These are phyloP conservation scores for Drosophila neotestacea DNA, from an alignment of 2,888 invertebrate genomes.

Conservation along the genomic window DNA sequence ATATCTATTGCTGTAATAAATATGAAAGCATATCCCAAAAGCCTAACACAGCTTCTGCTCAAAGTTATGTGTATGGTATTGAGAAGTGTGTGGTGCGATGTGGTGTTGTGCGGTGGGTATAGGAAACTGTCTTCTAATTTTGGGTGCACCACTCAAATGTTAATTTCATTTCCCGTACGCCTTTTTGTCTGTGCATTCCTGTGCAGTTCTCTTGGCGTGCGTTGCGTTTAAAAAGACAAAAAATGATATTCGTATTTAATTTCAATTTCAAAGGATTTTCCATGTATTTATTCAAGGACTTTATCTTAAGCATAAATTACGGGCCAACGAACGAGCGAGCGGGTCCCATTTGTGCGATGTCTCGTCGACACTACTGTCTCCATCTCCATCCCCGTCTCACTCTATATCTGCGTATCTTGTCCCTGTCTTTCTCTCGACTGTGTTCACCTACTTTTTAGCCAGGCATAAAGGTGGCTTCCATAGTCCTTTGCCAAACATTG, in stretches of 20 bases:
- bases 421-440: slow-evolving; percentile 12
- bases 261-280: slow-evolving; percentile 81
- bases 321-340: slow-evolving; percentile 70
- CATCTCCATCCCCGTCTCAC: background rate
- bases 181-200: slow-evolving; percentile 74
- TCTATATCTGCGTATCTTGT: background rate
- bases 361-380: slow-evolving; percentile 30
- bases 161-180: slow-evolving; percentile 76
- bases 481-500: slow-evolving; percentile 71
- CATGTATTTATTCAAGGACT: slow-evolving; percentile 82
- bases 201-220: slow-evolving; percentile 32
- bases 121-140: slow-evolving; percentile 68
- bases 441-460: slow-evolving; percentile 77
- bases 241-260: slow-evolving; percentile 81
- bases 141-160: slow-evolving; percentile 76
- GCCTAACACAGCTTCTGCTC: slow-evolving; percentile 16
- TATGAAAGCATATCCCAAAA: slow-evolving; percentile 41
- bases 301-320: slow-evolving; percentile 81
- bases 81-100: slow-evolving; percentile 4
- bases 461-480: slow-evolving; percentile 59
- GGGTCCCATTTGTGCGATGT: slow-evolving; percentile 61
- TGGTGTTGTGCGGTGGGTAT: background rate
- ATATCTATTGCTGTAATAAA: slow-evolving; percentile 69
- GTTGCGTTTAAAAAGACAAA: slow-evolving; percentile 51
- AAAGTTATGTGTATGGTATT: slow-evolving; percentile 44